Evolutionary conservation across 2,113 vertebrate genomes (phyloP), one percentile per base, ranked within the genome.

Genomic region (Potamarius usumacintae): DNA sequence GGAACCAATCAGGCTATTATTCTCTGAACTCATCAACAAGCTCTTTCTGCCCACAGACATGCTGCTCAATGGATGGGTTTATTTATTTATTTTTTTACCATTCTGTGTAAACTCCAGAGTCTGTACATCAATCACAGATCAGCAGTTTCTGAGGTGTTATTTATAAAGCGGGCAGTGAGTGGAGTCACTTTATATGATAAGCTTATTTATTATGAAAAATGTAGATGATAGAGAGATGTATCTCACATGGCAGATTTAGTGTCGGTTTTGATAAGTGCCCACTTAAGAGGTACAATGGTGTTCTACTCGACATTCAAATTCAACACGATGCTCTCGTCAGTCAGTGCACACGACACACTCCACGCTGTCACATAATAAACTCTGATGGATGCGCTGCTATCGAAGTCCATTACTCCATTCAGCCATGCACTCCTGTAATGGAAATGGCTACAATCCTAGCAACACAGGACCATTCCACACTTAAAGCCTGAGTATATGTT

Each of bases 401-500:
- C 77, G 15, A 83, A 80, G 85, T 74, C 58, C 63, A 84, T 81
- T 86, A 84, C 81, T 63, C 71, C 71, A 57, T 76, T 85, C 65
- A 86, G 72, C 84, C 58, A 89, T 74, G 27, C 30, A 25, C 81
- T 50, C 67, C 85, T 79, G 27, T 88, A 90, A 87, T 82, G 84
- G 78, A 81, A 87, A 89, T 82, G 69, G 58, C 82, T 69, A 34
- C 82, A 78, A 42, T 85, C 85, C 34, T 22, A 86, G n/a, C 55
- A 62, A 82, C 67, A 87, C 86, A 67, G 15, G 83, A 53, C 72
- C n/a, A 74, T 69, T 78, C 58, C 62, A 88, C 62, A 55, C 60
- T 58, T 65, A 74, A 52, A 78, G 72, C n/a, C 55, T 50, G 42
- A 84, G 67, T 80, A 30, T 84, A 83, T 52, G 87, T 92, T 93